A percentile compares a stretch with the other conserved stretches of the same genome.
These are phyloP conservation scores for Nemotelus pantherinus DNA, from an alignment of 2,888 invertebrate species.

Conservation along the genomic window DNA sequence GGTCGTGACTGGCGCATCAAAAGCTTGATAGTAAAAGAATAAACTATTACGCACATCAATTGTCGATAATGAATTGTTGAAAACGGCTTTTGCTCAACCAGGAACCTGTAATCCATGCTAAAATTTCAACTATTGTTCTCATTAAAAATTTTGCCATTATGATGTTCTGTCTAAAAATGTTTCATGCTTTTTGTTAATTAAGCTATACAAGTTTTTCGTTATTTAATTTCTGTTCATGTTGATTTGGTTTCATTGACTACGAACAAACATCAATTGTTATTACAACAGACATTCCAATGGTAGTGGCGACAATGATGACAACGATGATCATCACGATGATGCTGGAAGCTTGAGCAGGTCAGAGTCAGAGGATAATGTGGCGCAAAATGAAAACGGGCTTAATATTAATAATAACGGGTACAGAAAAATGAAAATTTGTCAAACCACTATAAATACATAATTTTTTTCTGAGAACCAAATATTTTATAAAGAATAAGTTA, in stretches of 20 bases:
- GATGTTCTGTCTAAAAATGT: too few relatives aligned
- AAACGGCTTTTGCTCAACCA: too few relatives aligned
- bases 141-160: too few relatives aligned
- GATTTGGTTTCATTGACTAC: slow-evolving; percentile 12
- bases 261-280: slow-evolving; percentile 30
- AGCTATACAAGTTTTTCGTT: neutral
- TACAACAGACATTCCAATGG: slow-evolving; percentile 74
- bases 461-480: slow-evolving; percentile 7
- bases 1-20: neutral
- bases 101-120: too few relatives aligned
- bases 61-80: neutral
- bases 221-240: slow-evolving; percentile 18
- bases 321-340: slow-evolving; percentile 65
- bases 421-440: slow-evolving; percentile 53
- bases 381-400: slow-evolving; percentile 66
- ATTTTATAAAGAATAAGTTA: neutral
- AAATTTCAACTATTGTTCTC: too few relatives aligned
- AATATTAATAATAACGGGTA: slow-evolving; percentile 67
- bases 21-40: neutral
- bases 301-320: slow-evolving; percentile 76
- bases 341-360: slow-evolving; percentile 86
- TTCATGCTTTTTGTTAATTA: neutral
- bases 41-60: neutral
- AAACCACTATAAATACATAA: slow-evolving; percentile 17
- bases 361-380: slow-evolving; percentile 90